A percentile compares a stretch with the other conserved stretches of the same genome.
Evolutionary conservation across 2,888 invertebrate species (phyloP).

Genomic region (Eledone cirrhosa): DNA sequence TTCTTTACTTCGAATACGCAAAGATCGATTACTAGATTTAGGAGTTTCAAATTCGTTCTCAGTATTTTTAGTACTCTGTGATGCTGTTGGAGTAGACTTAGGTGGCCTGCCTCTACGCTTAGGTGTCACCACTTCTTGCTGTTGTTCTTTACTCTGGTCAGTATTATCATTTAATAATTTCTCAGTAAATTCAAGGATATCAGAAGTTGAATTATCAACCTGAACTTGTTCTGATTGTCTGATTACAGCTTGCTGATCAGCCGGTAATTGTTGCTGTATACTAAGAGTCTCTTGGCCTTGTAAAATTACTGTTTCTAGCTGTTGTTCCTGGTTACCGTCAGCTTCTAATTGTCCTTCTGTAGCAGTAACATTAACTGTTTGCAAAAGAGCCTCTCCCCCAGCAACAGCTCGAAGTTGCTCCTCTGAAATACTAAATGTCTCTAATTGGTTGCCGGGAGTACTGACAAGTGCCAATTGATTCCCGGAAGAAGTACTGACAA

Average conservation of each 20-base stretch:
- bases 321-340: slow-evolving; percentile 1
- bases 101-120: slow-evolving; percentile 40
- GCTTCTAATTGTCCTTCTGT: background rate
- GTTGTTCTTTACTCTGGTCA: slow-evolving; percentile 35
- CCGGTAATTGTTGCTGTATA: slow-evolving; percentile 32
- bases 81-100: slow-evolving; percentile 31
- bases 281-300: slow-evolving; percentile 33
- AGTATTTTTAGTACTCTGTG: background rate
- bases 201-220: background rate
- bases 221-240: slow-evolving; percentile 28
- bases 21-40: background rate
- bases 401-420: too few species aligned
- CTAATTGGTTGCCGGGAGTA: too few species aligned
- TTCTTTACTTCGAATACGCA: slow-evolving; percentile 11
- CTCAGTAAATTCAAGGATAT: too few species aligned
- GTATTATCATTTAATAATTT: too few species aligned
- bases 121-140: slow-evolving; percentile 34
- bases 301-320: slow-evolving; percentile 29
- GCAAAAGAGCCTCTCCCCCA: too few species aligned
- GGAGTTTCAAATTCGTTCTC: slow-evolving; percentile 13
- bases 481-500: too few species aligned
- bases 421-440: too few species aligned
- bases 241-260: slow-evolving; percentile 24
- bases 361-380: too few species aligned
- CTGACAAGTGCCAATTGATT: too few species aligned